Evolutionary conservation across 2,888 invertebrate species (phyloP), one percentile per base, ranked within the genome.

Genomic region (Cerastoderma edule): DNA sequence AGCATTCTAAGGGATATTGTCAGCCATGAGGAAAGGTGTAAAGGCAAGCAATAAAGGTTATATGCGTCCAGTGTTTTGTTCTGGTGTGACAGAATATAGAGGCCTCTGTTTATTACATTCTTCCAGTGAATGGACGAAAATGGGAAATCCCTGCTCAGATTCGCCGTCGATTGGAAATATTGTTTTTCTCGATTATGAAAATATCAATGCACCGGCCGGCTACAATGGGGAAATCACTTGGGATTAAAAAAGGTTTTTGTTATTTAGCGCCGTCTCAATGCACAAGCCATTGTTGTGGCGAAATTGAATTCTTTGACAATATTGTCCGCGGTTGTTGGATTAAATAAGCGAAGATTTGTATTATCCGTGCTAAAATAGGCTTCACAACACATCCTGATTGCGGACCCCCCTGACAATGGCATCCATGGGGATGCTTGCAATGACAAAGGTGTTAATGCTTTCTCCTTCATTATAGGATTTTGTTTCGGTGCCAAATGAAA

Each of bases 241-340:
- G 81, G 81, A 81, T 81, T 81, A 72, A 81, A 76, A 80, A 78
- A 73, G 75, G 72, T 72, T 81, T 81, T 81, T 81, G 81, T 81
- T 78, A 78, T 78, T 78, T 80, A 72, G 68, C 63, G 64, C 39
- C 69, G 71, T 72, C 54, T 78, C 75, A 77, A 75, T 78, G 81
- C 81, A 75, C 75, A 75, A 35, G 44, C 64, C 57, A 81, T 81
- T 81, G 81, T 81, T 75, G 53, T 64, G 35, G 67, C 72, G 65
- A 81, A 81, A 81, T 81, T 81, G 81, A 81, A 78, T 78, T 81
- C 74, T 68, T 67, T 65, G 65, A 75, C 78, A 72, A 78, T 74
- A 78, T 74, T 78, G 74, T 74, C 53, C 60, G 70, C 57, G 30
- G 74, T 72, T 81, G 81, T 81, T 72, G 69, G 72, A 78, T 72